Base-by-base conservation (phyloP, 2,113 vertebrate species). In the Ariopsis seemanni region DNA sequence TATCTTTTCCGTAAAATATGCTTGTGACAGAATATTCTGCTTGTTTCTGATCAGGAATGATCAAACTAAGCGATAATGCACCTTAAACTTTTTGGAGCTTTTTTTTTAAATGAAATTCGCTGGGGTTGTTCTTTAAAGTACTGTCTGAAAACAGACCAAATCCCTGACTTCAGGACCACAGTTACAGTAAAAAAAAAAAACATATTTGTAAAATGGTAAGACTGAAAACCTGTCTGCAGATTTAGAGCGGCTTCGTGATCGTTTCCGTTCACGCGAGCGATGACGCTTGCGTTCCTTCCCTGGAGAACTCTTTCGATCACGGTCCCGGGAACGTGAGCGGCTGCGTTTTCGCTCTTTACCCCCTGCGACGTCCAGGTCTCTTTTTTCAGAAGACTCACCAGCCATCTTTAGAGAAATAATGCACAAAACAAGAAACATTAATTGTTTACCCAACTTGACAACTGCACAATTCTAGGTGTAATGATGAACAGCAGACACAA, bases 301-400 rank as follows among this genome's bases (percentile, higher is more conserved):
- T 0, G 97, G 97, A 55, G 98, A 97, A 3, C 82, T 53, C 89
- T 98, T 99, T 12, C 97, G 94, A 34, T 98, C 97, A 27, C 96
- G 91, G 0, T 98, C 97, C 87, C 97, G 90, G 4, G 98, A 97
- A 0, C 95, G 95, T 25, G 96, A 95, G 0, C 96, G 96, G 42
- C 97, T 98, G 14, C 97, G 96, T 86, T 96, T 99, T 84, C 96
- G 94, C 84, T 99, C 97, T 92, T 97, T 99, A 69, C 89, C 90
- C 4, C 93, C 96, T 0, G 96, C 97, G 0, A 84, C 82, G 9
- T 99, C 97, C 25, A 94, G 93, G 18, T 99, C 97, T 87, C 97
- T 98, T 92, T 97, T 98, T 71, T 99, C 98, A 4, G 94, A 65
- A 15, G 96, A 89, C 87, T 98, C 98, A 25, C 97, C 97, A 48